phyloP scores from a whole-genome alignment of 2,797 vertebrate species.

The Delichon dasypus region DNA sequence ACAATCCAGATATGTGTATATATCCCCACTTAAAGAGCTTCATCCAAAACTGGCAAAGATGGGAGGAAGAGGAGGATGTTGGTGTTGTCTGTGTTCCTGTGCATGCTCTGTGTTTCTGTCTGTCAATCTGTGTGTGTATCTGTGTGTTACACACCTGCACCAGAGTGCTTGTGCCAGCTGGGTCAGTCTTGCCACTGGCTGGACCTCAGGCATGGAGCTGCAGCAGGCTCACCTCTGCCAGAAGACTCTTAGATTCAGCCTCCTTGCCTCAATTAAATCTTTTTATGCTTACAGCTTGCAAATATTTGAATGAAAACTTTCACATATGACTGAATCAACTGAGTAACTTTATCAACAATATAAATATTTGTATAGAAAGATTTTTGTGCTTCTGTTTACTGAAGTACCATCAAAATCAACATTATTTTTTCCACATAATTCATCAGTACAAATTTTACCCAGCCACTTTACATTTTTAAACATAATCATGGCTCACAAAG shows the following conservation, averaged over 20 bases:
- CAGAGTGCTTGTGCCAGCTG: fast-evolving
- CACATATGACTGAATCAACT: neutral
- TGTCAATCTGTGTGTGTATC: fast-evolving
- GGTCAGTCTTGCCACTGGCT: neutral
- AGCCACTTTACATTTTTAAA: neutral
- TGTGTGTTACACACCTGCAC: neutral
- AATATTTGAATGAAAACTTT: neutral
- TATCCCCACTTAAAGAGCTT: neutral
- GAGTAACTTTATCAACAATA: neutral
- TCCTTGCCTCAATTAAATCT: neutral
- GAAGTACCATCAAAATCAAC: neutral
- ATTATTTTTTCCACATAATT: neutral
- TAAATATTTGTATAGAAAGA: neutral
- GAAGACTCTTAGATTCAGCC: neutral
- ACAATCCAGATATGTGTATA: neutral
- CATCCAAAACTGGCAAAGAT: neutral
- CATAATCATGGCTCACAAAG: neutral
- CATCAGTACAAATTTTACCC: neutral
- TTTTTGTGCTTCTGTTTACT: neutral
- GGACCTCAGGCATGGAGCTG: neutral
- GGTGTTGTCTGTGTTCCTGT: neutral
- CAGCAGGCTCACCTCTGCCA: neutral
- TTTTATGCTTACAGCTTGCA: neutral
- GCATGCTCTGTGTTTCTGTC: neutral
- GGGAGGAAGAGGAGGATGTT: neutral